Evolutionary conservation across 2,888 invertebrate species (phyloP), one percentile per base, ranked within the genome.

Genomic region (Anodontia alba): DNA sequence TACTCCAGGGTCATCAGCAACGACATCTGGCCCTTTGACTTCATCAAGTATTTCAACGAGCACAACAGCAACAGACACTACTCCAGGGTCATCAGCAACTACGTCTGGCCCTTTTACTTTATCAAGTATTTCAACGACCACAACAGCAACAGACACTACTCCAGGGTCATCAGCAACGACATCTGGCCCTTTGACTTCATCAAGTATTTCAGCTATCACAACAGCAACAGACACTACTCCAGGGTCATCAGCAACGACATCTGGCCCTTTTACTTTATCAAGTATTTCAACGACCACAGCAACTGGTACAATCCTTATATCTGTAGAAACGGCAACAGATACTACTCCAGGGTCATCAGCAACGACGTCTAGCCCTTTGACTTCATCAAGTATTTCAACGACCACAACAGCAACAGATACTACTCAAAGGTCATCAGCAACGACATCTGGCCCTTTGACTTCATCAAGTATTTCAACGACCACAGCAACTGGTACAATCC

Each of bases 71-170:
- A 31, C 75, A 20, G 29, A 29, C n/a, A 29, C 36, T 57, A 67
- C 71, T 23, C 51, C 71, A 71, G 71, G 67, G 15, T 51, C 66
- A n/a, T 51, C 43, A 46, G 57, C 62, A 49, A 46, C 71, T 43
- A 17, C 26, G n/a, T 0, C 74, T 33, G 29, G 2, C 31, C 15
- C 29, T 51, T 31, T 15, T 51, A 54, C 49, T 51, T 20, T 29
- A 33, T 49, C 49, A 33, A 29, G 8, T 26, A 31, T 12, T 51
- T 31, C 49, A 17, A 72, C 72, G 1, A 7, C 36, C 7, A 33
- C 38, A 15, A 57, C 71, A 31, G 38, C 71, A 15, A 76, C 62
- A 20, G 38, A 26, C 5, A 54, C 46, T 31, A 38, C 54, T 42
- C 46, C 73, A 31, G 42, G 31, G 23, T 54, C 62, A n/a, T n/a